These are phyloP conservation scores for Agelaius phoeniceus DNA, from an alignment of 2,113 vertebrate species.

Conservation along the genomic window DNA sequence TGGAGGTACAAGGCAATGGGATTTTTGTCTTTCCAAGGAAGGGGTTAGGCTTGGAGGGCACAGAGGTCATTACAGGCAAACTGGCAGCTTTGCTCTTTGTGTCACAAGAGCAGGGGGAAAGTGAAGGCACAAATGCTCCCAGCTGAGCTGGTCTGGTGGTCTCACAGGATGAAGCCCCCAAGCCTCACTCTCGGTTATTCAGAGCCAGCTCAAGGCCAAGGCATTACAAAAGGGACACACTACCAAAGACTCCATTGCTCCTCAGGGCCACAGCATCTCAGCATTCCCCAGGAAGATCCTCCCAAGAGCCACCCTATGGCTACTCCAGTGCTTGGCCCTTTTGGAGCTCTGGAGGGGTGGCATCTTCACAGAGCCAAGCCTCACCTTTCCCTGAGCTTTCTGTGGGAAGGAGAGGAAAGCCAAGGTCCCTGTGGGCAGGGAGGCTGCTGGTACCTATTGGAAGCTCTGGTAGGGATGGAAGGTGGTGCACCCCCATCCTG, in stretches of 20 bases:
- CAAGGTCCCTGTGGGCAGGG: neutral
- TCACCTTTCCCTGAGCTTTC: neutral
- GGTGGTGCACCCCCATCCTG: neutral
- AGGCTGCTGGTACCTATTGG: neutral
- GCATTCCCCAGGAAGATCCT: neutral
- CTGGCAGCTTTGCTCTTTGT: conserved; percentile 58
- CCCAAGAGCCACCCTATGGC: neutral
- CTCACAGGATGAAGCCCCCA: neutral
- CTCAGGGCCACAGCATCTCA: neutral
- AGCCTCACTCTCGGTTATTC: rapidly evolving
- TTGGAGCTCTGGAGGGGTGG: neutral
- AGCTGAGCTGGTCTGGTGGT: neutral
- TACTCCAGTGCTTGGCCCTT: rapidly evolving
- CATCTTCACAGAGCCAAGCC: neutral
- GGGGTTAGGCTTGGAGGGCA: conserved; percentile 46
- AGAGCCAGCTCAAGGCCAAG: neutral
- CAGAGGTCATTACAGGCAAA: conserved; percentile 39
- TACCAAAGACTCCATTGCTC: neutral
- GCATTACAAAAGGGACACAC: neutral
- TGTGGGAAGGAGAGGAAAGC: neutral
- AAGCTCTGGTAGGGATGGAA: neutral
- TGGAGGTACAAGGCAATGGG: conserved; percentile 44
- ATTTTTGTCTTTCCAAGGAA: conserved; percentile 43
- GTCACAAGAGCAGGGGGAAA: neutral
- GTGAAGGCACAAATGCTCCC: neutral